Percentiles rank a stretch among this genome's conserved stretches.
Evolutionary conservation across 2,113 vertebrate genomes (phyloP).

Genomic region (Climacteris rufus): DNA sequence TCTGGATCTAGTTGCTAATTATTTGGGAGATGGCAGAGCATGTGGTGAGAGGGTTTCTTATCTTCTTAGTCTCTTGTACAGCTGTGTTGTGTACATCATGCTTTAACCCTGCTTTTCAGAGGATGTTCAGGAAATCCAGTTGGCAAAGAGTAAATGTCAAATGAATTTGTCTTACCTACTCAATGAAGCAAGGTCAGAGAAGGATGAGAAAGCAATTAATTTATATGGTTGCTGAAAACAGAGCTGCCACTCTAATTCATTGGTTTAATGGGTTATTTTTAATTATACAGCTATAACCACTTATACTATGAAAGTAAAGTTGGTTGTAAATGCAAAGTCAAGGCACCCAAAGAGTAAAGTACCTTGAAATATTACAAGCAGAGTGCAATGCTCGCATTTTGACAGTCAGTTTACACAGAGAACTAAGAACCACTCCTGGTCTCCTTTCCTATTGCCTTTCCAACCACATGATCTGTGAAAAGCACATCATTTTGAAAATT

Average conservation of each 20-base stretch:
- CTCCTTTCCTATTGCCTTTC: not conserved
- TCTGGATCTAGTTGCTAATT: accelerated
- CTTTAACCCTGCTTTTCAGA: slow-evolving; percentile 39
- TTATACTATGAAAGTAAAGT: not conserved
- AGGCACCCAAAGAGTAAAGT: not conserved
- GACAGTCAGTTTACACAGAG: not conserved
- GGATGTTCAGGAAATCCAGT: not conserved
- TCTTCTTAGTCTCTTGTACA: not conserved
- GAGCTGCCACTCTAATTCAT: not conserved
- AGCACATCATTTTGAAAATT: not conserved
- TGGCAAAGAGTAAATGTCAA: slow-evolving; percentile 48
- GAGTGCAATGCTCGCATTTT: not conserved
- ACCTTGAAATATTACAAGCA: not conserved
- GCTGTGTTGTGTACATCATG: not conserved
- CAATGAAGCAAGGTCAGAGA: slow-evolving; percentile 46
- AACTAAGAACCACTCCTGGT: not conserved
- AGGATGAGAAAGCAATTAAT: not conserved
- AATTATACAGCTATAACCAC: not conserved
- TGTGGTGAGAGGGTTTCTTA: not conserved
- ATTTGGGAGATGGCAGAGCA: not conserved
- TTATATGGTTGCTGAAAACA: slow-evolving; percentile 5
- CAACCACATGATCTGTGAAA: not conserved
- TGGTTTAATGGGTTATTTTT: slow-evolving; percentile 2
- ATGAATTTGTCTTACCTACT: slow-evolving; percentile 10
- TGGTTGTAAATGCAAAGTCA: not conserved